A percentile compares a stretch with the other conserved stretches of the same genome.
These are phyloP conservation scores for Sebastiscus albofasciatus DNA, from an alignment of 2,797 vertebrate species.

Conservation along the genomic window DNA sequence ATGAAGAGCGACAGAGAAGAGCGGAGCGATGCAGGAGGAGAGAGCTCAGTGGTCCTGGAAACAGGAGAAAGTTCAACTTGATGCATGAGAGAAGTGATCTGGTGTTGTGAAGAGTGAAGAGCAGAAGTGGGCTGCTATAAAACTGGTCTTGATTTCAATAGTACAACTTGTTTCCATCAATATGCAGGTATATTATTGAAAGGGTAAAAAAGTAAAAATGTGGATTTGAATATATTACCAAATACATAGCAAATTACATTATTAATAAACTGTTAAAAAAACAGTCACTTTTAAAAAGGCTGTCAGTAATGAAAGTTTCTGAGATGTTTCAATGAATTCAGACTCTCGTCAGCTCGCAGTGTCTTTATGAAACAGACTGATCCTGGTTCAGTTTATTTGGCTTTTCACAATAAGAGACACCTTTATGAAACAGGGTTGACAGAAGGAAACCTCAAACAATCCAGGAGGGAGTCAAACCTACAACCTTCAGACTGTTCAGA, in stretches of 20 bases:
- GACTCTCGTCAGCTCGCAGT: background rate
- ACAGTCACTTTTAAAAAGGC: background rate
- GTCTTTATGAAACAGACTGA: background rate
- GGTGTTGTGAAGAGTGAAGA: background rate
- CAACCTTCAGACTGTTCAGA: background rate
- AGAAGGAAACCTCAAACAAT: background rate
- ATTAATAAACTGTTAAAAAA: background rate
- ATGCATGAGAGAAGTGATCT: background rate
- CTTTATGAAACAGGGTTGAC: background rate
- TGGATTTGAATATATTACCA: background rate
- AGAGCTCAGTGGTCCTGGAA: background rate
- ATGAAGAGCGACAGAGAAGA: background rate
- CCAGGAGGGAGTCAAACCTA: background rate
- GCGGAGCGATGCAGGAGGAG: background rate
- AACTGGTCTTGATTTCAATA: background rate
- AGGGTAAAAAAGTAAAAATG: background rate
- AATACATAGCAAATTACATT: background rate
- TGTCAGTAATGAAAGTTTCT: background rate
- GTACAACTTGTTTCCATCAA: background rate
- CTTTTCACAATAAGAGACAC: background rate
- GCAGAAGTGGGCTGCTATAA: background rate
- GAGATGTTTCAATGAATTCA: background rate
- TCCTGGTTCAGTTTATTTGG: background rate
- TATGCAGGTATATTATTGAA: background rate
- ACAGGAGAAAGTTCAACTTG: conserved; percentile 1